Conservation (phyloP, 2,888 invertebrate genomes). For the Loripinus fragilis region DNA sequence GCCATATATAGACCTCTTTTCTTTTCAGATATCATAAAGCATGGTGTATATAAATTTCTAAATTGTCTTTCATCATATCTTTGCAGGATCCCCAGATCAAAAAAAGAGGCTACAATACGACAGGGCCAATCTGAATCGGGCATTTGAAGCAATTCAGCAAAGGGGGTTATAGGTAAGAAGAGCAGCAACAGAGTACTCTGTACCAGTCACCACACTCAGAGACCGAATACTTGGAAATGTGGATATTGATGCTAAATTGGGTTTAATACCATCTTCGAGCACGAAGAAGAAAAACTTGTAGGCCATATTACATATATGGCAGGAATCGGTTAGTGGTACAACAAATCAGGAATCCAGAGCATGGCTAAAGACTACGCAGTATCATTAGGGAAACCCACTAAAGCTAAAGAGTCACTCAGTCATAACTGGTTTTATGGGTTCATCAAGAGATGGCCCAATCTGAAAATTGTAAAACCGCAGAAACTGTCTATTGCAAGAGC, state of each 20-base stretch:
- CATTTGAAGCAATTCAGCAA: neutral
- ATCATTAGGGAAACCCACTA: neutral
- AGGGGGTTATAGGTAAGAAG: neutral
- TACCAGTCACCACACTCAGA: neutral
- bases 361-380: conserved; percentile 12
- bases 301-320: conserved; percentile 14
- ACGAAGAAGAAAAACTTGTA: conserved; percentile 9
- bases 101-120: conserved; percentile 5
- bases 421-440: conserved; percentile 19
- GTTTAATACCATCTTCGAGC: neutral
- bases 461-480: conserved; percentile 8
- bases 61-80: too few relatives aligned
- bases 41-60: too few relatives aligned
- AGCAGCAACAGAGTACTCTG: conserved; percentile 15
- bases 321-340: conserved; percentile 14
- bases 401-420: neutral
- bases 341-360: neutral
- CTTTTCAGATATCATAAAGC: too few relatives aligned
- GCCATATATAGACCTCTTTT: too few relatives aligned
- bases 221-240: neutral
- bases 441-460: conserved; percentile 23
- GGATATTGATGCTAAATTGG: neutral
- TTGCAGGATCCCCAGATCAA: conserved; percentile 1
- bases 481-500: conserved; percentile 20
- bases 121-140: neutral